Evolutionary conservation across 2,888 invertebrate species (phyloP).

Genomic region (Orthonevra nobilis): DNA sequence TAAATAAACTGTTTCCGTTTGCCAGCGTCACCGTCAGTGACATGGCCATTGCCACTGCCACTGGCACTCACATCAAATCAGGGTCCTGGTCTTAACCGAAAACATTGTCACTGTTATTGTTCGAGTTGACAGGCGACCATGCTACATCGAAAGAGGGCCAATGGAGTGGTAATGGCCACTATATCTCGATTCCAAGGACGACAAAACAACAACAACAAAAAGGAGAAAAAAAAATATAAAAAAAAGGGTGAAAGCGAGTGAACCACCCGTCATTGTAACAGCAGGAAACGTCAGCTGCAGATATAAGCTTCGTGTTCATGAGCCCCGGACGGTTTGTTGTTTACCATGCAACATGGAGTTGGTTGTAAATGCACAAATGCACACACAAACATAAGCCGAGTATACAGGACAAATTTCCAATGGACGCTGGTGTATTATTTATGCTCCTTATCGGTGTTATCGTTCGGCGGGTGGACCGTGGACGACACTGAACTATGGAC

Average conservation of each 20-base stretch:
- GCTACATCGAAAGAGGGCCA: slow-evolving; percentile 28
- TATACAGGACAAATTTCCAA: too few relatives aligned
- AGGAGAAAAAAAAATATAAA: slow-evolving; percentile 7
- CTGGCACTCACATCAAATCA: slow-evolving; percentile 62
- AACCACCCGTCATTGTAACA: slow-evolving; percentile 59
- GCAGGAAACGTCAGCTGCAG: slow-evolving; percentile 69
- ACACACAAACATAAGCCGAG: slow-evolving; percentile 5
- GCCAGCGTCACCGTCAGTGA: slow-evolving; percentile 53
- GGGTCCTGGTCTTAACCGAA: slow-evolving; percentile 59
- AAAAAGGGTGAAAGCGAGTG: neutral
- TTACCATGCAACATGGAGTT: slow-evolving; percentile 20
- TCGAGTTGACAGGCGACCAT: slow-evolving; percentile 62
- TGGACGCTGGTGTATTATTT: slow-evolving; percentile 55
- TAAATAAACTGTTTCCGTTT: slow-evolving; percentile 71
- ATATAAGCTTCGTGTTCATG: slow-evolving; percentile 51
- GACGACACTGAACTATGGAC: too few relatives aligned
- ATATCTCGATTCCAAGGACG: slow-evolving; percentile 45
- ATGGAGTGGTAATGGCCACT: slow-evolving; percentile 56
- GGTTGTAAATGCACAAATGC: neutral
- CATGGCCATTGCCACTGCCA: slow-evolving; percentile 54
- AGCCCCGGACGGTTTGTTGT: slow-evolving; percentile 50
- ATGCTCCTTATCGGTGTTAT: slow-evolving; percentile 60
- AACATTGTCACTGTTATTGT: slow-evolving; percentile 69
- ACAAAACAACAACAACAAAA: neutral
- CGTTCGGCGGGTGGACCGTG: slow-evolving; percentile 27